Conservation (phyloP, 2,797 vertebrate genomes). For the Sebastes umbrosus region DNA sequence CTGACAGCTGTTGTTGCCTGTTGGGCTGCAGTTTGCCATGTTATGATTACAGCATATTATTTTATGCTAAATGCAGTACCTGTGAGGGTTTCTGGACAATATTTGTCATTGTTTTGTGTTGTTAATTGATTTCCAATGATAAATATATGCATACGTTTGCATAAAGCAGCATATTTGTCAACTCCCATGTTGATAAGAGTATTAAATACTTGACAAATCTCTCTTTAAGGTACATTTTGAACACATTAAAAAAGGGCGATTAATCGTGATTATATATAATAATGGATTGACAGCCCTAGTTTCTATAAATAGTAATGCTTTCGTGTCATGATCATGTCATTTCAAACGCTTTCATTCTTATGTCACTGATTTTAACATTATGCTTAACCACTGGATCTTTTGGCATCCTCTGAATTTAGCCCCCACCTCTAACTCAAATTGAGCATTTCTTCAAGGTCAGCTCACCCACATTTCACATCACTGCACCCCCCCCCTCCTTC, state of each 20-base stretch:
- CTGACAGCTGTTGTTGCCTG: no score
- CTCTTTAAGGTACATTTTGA: background rate
- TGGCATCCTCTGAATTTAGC: constrained; percentile 26
- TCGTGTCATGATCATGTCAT: background rate
- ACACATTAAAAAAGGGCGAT: rapidly evolving
- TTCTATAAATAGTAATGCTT: background rate
- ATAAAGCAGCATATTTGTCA: no score
- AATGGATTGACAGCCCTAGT: background rate
- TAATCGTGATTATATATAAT: no score
- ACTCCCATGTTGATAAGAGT: no score
- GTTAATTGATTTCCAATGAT: no score
- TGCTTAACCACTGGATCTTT: background rate
- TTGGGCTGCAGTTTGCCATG: no score
- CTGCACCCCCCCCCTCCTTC: background rate
- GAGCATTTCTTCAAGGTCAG: constrained; percentile 66
- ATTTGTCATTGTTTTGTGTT: no score
- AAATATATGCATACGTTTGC: no score
- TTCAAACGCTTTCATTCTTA: background rate
- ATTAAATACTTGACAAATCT: background rate
- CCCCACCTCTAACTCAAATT: constrained; percentile 32
- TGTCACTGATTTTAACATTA: background rate
- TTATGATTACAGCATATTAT: no score
- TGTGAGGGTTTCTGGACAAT: no score
- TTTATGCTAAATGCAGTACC: no score
- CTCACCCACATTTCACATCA: constrained; percentile 45